These are phyloP conservation scores for Chaetodon trifascialis DNA, from an alignment of 2,113 vertebrate genomes.

Conservation along the genomic window DNA sequence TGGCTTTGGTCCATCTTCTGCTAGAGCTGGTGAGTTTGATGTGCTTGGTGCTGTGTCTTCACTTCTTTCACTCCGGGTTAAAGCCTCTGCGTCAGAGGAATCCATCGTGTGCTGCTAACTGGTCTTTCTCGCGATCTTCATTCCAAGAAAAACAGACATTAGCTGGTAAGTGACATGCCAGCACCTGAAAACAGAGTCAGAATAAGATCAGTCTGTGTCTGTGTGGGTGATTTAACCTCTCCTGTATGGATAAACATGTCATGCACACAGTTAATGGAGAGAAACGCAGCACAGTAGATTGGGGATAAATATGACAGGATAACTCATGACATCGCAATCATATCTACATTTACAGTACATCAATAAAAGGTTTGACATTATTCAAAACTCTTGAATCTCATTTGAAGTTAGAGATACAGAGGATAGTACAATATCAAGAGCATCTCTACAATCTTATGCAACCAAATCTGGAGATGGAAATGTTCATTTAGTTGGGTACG, in stretches of 20 bases:
- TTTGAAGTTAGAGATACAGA: not conserved
- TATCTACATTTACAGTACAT: not conserved
- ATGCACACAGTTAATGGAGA: not conserved
- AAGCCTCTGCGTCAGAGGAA: slow-evolving; percentile 10
- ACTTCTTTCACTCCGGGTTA: not conserved
- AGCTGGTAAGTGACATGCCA: not conserved
- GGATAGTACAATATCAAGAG: not conserved
- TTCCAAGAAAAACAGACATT: not conserved
- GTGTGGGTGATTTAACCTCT: not conserved
- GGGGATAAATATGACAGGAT: not conserved
- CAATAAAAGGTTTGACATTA: not conserved
- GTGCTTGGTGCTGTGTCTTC: slow-evolving; percentile 22
- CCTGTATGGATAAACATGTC: not conserved
- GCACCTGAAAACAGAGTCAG: slow-evolving; percentile 34
- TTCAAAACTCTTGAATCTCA: not conserved
- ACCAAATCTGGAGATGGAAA: not conserved
- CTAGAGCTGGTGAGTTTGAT: slow-evolving; percentile 16
- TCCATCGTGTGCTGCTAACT: slow-evolving; percentile 55
- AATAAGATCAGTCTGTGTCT: not conserved
- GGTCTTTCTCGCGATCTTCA: not conserved
- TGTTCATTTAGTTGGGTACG: too few species aligned
- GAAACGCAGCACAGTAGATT: not conserved
- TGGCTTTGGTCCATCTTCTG: slow-evolving; percentile 26
- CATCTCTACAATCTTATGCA: not conserved
- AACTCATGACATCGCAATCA: not conserved